These are phyloP conservation scores for Gryon sp. DNA, from an alignment of 1,140 invertebrate species.

Conservation along the genomic window DNA sequence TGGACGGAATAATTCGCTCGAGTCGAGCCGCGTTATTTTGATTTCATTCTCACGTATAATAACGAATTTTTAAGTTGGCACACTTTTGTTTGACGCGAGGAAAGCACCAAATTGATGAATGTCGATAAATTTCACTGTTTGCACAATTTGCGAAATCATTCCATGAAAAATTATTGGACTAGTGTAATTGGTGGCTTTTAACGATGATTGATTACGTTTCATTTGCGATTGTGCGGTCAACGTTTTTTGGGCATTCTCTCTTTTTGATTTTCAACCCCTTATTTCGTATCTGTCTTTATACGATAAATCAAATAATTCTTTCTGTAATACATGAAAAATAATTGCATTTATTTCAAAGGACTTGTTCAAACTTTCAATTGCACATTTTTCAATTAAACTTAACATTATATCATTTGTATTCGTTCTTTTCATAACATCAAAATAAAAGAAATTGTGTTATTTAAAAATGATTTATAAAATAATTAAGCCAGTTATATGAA, in stretches of 20 bases:
- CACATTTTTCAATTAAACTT: too few species aligned
- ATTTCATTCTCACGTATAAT: constrained; percentile 63
- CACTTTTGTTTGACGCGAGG: constrained; percentile 54
- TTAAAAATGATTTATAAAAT: too few species aligned
- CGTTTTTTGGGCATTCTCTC: constrained; percentile 21
- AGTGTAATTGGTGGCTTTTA: constrained; percentile 61
- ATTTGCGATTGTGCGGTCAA: constrained; percentile 37
- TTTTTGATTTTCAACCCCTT: constrained; percentile 21
- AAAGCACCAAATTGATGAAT: constrained; percentile 60
- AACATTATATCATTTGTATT: too few species aligned
- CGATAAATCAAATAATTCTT: constrained; percentile 45
- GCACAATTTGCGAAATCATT: constrained; percentile 63
- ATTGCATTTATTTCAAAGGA: constrained; percentile 31
- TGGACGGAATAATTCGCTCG: constrained; percentile 59
- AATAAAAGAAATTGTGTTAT: too few species aligned
- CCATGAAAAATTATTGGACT: constrained; percentile 59
- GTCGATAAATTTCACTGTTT: constrained; percentile 56
- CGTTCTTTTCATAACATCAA: too few species aligned
- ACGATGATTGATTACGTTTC: constrained; percentile 57
- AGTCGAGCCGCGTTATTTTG: constrained; percentile 57
- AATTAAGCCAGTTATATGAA: too few species aligned
- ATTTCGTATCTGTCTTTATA: constrained; percentile 12
- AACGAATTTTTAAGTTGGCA: constrained; percentile 59
- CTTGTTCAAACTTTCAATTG: too few species aligned
- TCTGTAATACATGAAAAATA: constrained; percentile 20